phyloP scores from a whole-genome alignment of 2,113 vertebrate genomes.

The Lynx canadensis region DNA sequence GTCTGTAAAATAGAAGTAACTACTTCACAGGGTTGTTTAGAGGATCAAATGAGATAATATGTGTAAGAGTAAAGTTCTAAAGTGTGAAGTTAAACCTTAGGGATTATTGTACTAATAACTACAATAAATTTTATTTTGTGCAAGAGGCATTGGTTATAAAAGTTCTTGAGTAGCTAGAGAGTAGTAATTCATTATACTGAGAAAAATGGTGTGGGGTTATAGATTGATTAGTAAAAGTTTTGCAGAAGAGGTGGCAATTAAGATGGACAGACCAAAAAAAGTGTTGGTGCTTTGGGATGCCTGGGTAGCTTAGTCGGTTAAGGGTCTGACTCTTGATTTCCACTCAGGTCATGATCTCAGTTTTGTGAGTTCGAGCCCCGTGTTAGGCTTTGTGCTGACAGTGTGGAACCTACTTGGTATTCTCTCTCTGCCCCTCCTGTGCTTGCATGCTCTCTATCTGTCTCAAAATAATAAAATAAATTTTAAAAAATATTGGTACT shows the following conservation, averaged over 20 bases:
- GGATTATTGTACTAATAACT: neutral
- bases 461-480: no score
- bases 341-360: no score
- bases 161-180: neutral
- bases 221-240: neutral
- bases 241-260: neutral
- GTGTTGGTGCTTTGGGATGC: no score
- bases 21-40: neutral
- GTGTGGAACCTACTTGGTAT: no score
- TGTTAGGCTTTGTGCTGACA: no score
- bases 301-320: no score
- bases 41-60: neutral
- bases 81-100: neutral
- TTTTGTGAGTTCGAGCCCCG: no score
- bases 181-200: conserved; percentile 10
- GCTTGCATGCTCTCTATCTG: no score
- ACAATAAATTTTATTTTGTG: neutral
- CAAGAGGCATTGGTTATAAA: neutral
- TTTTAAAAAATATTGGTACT: neutral
- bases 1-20: neutral
- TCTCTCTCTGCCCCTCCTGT: no score
- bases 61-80: neutral
- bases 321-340: no score
- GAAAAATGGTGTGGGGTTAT: neutral
- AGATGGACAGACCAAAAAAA: conserved; percentile 30